These are phyloP conservation scores for Luffia ferchaultella DNA, from an alignment of 2,888 invertebrate genomes.

Conservation along the genomic window DNA sequence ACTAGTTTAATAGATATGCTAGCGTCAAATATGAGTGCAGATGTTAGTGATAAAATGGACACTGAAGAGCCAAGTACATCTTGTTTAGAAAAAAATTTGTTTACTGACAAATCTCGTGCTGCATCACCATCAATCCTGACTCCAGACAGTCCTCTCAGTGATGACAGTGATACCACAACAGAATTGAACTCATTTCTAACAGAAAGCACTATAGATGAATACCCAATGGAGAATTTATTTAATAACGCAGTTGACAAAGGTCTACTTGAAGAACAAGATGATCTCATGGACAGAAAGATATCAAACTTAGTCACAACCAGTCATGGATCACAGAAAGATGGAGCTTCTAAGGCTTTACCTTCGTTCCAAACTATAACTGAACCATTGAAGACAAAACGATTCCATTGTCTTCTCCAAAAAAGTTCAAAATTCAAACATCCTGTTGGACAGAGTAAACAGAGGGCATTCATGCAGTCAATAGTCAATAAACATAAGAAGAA, in stretches of 20 bases:
- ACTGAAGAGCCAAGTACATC: constrained; percentile 37
- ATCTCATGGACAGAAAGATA: constrained; percentile 52
- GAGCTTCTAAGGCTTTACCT: constrained; percentile 37
- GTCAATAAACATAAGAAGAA: constrained; percentile 60
- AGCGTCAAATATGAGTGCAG: constrained; percentile 20
- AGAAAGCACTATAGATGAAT: constrained; percentile 57
- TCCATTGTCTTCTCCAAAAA: constrained; percentile 58
- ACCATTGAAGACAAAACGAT: constrained; percentile 55
- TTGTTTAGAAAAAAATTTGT: background rate
- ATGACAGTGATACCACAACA: constrained; percentile 53
- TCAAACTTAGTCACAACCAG: constrained; percentile 57
- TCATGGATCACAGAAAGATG: constrained; percentile 41
- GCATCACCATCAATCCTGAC: constrained; percentile 33
- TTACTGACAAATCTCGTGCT: background rate
- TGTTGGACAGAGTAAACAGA: constrained; percentile 56
- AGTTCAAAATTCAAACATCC: constrained; percentile 61
- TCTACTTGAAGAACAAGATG: constrained; percentile 52
- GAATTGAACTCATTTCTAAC: constrained; percentile 58
- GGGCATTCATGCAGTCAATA: constrained; percentile 59
- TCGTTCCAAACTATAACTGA: constrained; percentile 57
- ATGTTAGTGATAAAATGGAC: constrained; percentile 37
- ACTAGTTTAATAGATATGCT: constrained; percentile 52
- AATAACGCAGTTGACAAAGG: constrained; percentile 59
- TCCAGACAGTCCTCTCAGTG: constrained; percentile 50
- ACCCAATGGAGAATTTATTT: constrained; percentile 59